Percentiles rank a stretch among this genome's conserved stretches.
Evolutionary conservation across 2,113 vertebrate genomes (phyloP).

Genomic region (Nothobranchius furzeri): DNA sequence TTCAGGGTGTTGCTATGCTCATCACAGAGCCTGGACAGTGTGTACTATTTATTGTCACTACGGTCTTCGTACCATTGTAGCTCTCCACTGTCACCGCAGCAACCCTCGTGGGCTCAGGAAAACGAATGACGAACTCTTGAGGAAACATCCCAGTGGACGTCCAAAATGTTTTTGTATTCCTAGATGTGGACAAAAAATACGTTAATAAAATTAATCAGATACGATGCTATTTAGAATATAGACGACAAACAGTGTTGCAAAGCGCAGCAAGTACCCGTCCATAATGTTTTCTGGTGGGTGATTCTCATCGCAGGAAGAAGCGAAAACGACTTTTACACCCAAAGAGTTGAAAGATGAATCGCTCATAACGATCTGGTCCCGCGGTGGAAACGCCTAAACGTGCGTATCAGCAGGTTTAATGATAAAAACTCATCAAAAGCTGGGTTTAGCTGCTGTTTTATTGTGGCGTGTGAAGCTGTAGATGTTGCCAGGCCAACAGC

Average conservation of each 20-base stretch:
- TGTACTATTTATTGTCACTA: not conserved
- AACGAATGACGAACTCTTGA: constrained; percentile 89
- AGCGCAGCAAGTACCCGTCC: constrained; percentile 83
- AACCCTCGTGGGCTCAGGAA: constrained; percentile 80
- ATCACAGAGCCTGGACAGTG: too few relatives aligned
- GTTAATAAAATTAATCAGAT: too few relatives aligned
- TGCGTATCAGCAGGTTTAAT: not conserved
- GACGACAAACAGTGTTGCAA: too few relatives aligned
- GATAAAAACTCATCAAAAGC: not conserved
- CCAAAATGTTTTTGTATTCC: constrained; percentile 90
- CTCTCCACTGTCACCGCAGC: constrained; percentile 83
- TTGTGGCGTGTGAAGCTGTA: not conserved
- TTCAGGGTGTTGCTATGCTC: too few relatives aligned
- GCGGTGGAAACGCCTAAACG: not conserved
- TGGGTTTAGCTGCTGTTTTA: not conserved
- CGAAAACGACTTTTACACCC: constrained; percentile 83
- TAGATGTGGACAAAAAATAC: constrained; percentile 39
- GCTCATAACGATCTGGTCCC: constrained; percentile 51
- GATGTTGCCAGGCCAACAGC: constrained; percentile 67
- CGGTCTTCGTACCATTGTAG: constrained; percentile 83
- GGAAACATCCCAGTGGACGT: constrained; percentile 95
- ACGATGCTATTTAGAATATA: too few relatives aligned
- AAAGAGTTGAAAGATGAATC: constrained; percentile 78
- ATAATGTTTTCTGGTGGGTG: constrained; percentile 87
- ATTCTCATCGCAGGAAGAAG: constrained; percentile 86